Conservation (phyloP, 2,797 vertebrate species). For the Brachyrhaphis roseni region DNA sequence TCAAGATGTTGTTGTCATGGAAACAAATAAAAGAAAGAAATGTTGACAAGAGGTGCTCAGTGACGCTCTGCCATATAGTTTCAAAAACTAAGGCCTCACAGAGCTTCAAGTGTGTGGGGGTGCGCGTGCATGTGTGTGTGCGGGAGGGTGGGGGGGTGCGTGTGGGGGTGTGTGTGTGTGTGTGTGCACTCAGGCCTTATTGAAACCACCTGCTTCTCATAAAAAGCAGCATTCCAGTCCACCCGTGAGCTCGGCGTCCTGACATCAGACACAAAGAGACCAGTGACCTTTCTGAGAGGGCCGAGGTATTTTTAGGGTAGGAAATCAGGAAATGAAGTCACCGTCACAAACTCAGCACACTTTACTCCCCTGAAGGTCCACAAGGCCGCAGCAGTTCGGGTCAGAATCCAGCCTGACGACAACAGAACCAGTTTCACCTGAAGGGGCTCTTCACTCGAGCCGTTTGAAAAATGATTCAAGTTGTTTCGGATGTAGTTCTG, state of each 20-base stretch:
- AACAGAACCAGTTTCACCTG: not conserved
- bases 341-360: not conserved
- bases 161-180: not conserved
- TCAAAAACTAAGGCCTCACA: not conserved
- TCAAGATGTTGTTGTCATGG: constrained; percentile 2
- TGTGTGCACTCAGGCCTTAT: not conserved
- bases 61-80: not conserved
- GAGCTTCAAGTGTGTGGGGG: not conserved
- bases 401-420: not conserved
- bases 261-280: constrained; percentile 7
- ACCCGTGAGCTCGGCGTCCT: not conserved
- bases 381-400: not conserved
- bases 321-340: constrained; percentile 4
- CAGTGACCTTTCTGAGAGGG: constrained; percentile 7
- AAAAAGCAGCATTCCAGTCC: constrained; percentile 10
- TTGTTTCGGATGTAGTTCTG: not conserved
- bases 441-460: not conserved
- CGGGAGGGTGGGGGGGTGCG: too few relatives aligned
- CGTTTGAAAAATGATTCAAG: not conserved
- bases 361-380: not conserved
- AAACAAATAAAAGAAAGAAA: constrained; percentile 4
- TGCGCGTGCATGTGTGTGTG: not conserved
- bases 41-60: not conserved
- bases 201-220: constrained; percentile 13
- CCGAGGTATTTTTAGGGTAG: constrained; percentile 1